These are phyloP conservation scores for Aleadryas rufinucha DNA, from an alignment of 2,113 vertebrate genomes.

Conservation along the genomic window DNA sequence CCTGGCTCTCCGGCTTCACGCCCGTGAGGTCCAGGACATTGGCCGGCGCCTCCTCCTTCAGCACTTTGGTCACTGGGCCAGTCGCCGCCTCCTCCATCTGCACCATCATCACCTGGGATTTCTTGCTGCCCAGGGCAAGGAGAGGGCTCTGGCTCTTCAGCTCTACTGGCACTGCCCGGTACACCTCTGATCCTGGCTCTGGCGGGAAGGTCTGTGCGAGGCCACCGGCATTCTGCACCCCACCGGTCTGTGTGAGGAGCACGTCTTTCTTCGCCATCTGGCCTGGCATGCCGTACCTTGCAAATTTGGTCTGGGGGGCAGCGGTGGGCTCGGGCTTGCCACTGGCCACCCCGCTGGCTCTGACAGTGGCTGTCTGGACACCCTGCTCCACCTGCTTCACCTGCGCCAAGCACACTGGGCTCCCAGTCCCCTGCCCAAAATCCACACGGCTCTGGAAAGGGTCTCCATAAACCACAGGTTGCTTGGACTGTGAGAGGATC, in stretches of 20 bases:
- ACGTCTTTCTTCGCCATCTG: conserved; percentile 89
- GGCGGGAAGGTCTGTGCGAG: conserved; percentile 79
- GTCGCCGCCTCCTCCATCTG: conserved; percentile 85
- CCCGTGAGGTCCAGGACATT: conserved; percentile 91
- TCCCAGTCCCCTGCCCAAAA: conserved; percentile 88
- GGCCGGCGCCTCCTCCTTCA: conserved; percentile 81
- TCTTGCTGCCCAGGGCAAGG: conserved; percentile 79
- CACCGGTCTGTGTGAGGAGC: conserved; percentile 80
- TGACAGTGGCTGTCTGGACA: conserved; percentile 60
- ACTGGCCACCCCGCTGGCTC: background rate
- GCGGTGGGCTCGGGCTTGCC: conserved; percentile 80
- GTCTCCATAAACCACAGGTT: conserved; percentile 90
- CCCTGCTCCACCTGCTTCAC: conserved; percentile 80
- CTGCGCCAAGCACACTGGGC: conserved; percentile 89
- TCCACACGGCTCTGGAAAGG: conserved; percentile 92
- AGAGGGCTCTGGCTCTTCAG: conserved; percentile 84
- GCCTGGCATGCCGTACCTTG: conserved; percentile 86
- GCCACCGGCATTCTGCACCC: conserved; percentile 70
- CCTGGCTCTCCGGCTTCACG: conserved; percentile 88
- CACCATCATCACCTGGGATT: conserved; percentile 92
- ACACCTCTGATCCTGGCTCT: conserved; percentile 79
- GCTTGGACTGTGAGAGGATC: conserved; percentile 88
- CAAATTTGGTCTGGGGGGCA: conserved; percentile 85
- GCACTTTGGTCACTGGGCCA: conserved; percentile 84
- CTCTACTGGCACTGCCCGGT: conserved; percentile 81